Conservation (phyloP, 2,797 vertebrate genomes). For the Staurois parvus region DNA sequence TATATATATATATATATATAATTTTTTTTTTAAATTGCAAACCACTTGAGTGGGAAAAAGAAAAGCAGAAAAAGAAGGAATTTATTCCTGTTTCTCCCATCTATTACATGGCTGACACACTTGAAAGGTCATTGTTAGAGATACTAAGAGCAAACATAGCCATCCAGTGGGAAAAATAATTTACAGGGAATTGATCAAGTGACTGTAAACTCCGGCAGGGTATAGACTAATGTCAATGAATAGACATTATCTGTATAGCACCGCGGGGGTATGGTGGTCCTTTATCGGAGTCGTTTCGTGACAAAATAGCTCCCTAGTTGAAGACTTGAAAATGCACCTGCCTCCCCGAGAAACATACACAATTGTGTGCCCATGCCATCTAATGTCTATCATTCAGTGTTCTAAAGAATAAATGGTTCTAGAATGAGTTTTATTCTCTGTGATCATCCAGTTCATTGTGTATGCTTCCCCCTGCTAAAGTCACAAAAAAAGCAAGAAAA, state of each 20-base stretch:
- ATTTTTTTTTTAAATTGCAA: too few relatives aligned
- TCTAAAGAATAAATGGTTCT: neutral
- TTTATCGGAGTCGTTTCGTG: neutral
- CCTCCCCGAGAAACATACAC: neutral
- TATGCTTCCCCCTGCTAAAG: neutral
- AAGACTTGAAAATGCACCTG: neutral
- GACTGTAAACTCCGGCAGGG: neutral
- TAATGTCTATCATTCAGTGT: neutral
- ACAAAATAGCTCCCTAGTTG: neutral
- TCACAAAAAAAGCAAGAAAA: neutral
- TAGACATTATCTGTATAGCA: neutral
- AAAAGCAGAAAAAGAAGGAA: neutral
- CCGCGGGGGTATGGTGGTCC: neutral
- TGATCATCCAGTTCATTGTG: neutral
- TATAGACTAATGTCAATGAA: slow-evolving; percentile 2
- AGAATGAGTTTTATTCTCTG: neutral
- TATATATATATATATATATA: too few relatives aligned
- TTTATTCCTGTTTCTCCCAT: neutral
- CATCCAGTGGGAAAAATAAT: neutral
- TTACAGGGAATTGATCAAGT: neutral
- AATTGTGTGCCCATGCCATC: neutral
- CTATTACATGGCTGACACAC: slow-evolving; percentile 8
- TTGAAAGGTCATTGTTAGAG: slow-evolving; percentile 19
- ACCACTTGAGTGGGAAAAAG: neutral
- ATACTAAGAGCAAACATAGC: slow-evolving; percentile 5